These are phyloP conservation scores for Phylloscopus collybita DNA, from an alignment of 2,797 vertebrate genomes.

Conservation along the genomic window DNA sequence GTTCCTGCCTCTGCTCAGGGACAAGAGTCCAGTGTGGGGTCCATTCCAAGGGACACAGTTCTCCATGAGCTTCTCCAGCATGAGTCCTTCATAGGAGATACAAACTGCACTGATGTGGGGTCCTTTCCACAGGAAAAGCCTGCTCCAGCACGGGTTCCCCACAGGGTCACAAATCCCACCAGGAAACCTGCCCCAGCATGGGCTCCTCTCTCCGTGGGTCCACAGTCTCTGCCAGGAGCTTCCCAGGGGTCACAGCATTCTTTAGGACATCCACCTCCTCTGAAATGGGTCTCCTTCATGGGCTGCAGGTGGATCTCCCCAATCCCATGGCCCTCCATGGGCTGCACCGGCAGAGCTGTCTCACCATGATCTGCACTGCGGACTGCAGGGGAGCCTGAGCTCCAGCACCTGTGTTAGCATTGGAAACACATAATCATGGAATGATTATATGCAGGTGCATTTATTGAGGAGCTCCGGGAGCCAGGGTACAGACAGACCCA, in stretches of 20 bases:
- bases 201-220: background rate
- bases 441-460: too few species aligned
- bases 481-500: too few species aligned
- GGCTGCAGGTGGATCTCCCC: background rate
- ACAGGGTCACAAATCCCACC: background rate
- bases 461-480: too few species aligned
- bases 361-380: background rate
- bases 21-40: background rate
- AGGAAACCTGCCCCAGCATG: background rate
- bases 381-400: background rate
- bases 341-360: background rate
- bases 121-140: background rate
- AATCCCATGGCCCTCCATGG: background rate
- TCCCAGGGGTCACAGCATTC: background rate
- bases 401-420: background rate
- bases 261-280: background rate
- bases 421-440: too few species aligned
- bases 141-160: background rate
- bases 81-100: background rate
- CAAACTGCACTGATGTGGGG: background rate
- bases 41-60: rapidly evolving
- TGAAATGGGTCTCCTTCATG: background rate
- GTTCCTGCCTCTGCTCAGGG: background rate
- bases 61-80: background rate
- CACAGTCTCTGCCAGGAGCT: background rate